phyloP scores from a whole-genome alignment of 2,797 vertebrate species.

The Pseudotriccus pelzelni region DNA sequence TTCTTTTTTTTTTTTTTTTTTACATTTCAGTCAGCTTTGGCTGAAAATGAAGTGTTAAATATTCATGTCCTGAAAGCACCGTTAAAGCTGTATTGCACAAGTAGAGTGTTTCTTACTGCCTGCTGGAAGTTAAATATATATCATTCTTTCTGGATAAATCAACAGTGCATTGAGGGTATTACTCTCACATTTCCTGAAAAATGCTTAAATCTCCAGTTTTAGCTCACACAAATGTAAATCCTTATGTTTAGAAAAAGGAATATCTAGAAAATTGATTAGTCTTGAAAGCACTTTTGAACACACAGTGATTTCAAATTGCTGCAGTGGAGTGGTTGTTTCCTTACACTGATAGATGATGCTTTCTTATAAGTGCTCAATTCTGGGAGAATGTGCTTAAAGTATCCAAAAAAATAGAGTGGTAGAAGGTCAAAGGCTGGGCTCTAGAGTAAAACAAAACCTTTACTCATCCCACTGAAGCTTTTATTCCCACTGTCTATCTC shows the following conservation, averaged over 20 bases:
- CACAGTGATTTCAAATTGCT: background rate
- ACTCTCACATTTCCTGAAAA: background rate
- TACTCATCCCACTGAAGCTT: background rate
- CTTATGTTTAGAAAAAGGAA: background rate
- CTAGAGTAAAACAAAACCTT: background rate
- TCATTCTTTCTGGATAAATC: background rate
- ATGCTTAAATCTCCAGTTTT: background rate
- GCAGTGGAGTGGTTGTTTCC: background rate
- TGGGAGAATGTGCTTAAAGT: background rate
- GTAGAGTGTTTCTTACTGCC: background rate
- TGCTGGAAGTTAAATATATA: background rate
- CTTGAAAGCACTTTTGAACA: background rate
- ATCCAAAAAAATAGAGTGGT: accelerated
- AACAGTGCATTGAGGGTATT: background rate
- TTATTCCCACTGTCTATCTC: background rate
- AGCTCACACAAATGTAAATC: background rate
- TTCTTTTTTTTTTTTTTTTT: background rate
- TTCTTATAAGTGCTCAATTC: background rate
- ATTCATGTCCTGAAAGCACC: background rate
- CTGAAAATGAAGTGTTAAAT: background rate
- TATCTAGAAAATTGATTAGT: background rate
- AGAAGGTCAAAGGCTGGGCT: background rate
- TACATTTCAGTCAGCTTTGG: background rate
- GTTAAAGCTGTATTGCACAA: background rate
- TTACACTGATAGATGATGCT: background rate